A percentile compares a stretch with the other conserved stretches of the same genome.
These are phyloP conservation scores for Bubalus kerabau DNA, from an alignment of 2,113 vertebrate species.

Conservation along the genomic window DNA sequence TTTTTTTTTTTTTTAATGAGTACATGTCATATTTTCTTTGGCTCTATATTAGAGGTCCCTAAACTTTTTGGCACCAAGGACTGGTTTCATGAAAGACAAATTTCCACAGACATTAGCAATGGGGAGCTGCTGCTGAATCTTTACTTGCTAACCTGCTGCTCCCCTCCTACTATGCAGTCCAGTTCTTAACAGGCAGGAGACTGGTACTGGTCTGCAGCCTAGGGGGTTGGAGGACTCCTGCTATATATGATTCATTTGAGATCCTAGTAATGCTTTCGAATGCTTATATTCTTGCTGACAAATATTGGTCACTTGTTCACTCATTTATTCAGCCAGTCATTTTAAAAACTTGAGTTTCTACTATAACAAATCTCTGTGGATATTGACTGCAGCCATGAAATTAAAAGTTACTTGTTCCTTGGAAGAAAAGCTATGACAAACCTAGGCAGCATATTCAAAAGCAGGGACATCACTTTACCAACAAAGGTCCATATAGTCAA, in stretches of 20 bases:
- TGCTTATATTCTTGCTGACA: neutral
- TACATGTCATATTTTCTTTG: neutral
- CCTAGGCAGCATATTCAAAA: neutral
- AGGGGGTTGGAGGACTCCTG: neutral
- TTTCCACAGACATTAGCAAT: neutral
- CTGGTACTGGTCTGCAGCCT: neutral
- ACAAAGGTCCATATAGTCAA: neutral
- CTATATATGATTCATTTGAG: neutral
- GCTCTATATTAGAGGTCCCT: neutral
- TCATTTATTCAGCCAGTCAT: neutral
- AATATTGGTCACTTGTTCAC: neutral
- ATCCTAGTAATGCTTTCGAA: neutral
- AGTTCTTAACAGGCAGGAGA: neutral
- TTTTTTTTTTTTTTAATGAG: neutral
- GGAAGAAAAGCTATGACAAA: neutral
- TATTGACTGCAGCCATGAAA: neutral
- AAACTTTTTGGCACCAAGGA: neutral
- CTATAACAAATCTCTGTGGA: neutral
- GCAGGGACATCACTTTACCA: neutral
- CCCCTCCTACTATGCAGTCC: neutral
- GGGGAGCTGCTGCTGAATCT: neutral
- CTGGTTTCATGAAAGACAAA: neutral
- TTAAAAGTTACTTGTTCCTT: neutral
- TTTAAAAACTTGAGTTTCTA: neutral
- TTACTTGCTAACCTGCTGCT: neutral